Evolutionary conservation across 2,797 vertebrate species (phyloP).

Genomic region (Poecilia gillii): DNA sequence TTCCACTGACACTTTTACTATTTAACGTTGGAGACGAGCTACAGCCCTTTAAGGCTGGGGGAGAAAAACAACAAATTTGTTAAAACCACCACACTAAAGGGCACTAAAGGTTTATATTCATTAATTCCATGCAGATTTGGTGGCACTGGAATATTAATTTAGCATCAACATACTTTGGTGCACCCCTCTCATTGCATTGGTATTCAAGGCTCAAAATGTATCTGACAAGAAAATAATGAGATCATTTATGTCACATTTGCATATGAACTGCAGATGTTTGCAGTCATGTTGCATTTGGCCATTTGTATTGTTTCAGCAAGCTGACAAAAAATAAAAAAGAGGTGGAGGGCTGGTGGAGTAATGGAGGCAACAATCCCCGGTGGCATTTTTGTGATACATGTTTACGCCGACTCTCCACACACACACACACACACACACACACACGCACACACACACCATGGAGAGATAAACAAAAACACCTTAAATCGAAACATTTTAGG

Average conservation of each 20-base stretch:
- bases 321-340: conserved; percentile 33
- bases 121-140: conserved; percentile 36
- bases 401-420: conserved; percentile 35
- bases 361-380: conserved; percentile 72
- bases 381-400: conserved; percentile 66
- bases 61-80: not conserved
- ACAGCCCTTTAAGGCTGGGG: not conserved
- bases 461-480: conserved; percentile 65
- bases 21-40: not conserved
- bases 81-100: conserved; percentile 3
- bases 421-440: conserved; percentile 40
- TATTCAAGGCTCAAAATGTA: conserved; percentile 23
- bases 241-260: conserved; percentile 39
- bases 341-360: conserved; percentile 53
- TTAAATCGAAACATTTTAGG: conserved; percentile 47
- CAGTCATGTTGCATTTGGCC: conserved; percentile 27
- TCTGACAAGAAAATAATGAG: conserved; percentile 58
- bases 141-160: conserved; percentile 39
- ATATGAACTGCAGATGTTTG: conserved; percentile 37
- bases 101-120: conserved; percentile 39
- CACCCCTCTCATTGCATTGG: conserved; percentile 14
- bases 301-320: conserved; percentile 32
- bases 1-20: not conserved
- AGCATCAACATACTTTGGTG: conserved; percentile 31
- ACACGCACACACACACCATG: conserved; percentile 31